Conservation (phyloP, 2,888 invertebrate genomes). For the Exephanes ischioxanthus region DNA sequence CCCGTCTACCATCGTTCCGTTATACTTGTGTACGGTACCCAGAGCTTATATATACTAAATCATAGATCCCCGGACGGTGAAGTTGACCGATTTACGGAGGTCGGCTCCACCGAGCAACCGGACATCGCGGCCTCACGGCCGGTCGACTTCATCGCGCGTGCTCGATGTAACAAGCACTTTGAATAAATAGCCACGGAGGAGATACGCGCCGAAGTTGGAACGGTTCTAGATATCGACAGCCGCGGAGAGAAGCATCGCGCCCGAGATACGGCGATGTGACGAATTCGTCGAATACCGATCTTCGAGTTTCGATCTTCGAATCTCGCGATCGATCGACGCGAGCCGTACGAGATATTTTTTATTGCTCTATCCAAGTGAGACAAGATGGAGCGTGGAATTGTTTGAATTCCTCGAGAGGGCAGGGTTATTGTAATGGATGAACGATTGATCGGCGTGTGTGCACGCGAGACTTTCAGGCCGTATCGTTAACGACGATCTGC, state of each 20-base stretch:
- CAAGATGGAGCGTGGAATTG: conserved; percentile 30
- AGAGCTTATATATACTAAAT: conserved; percentile 8
- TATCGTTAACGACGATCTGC: conserved; percentile 16
- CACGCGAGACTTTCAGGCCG: not conserved
- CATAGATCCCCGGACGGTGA: conserved; percentile 7
- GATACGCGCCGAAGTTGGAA: conserved; percentile 3
- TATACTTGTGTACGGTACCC: conserved; percentile 72
- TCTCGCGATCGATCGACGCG: conserved; percentile 32
- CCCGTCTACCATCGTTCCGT: conserved; percentile 75
- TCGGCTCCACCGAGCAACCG: not conserved
- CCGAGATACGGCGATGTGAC: conserved; percentile 50
- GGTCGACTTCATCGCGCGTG: conserved; percentile 3
- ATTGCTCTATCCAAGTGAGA: not conserved
- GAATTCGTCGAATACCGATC: conserved; percentile 53
- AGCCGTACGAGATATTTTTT: not conserved
- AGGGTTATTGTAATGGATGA: conserved; percentile 16
- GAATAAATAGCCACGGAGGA: not conserved
- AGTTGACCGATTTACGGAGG: conserved; percentile 11
- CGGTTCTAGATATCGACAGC: conserved; percentile 10
- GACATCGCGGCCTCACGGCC: not conserved
- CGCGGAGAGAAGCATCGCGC: conserved; percentile 16
- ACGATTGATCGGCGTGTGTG: conserved; percentile 14
- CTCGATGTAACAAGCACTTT: not conserved
- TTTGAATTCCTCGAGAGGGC: conserved; percentile 46
- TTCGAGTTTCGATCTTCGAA: conserved; percentile 28